Percentiles rank a stretch among this genome's conserved stretches.
Conservation (phyloP, 2,888 invertebrate genomes). For the Drosophila mettleri region DNA sequence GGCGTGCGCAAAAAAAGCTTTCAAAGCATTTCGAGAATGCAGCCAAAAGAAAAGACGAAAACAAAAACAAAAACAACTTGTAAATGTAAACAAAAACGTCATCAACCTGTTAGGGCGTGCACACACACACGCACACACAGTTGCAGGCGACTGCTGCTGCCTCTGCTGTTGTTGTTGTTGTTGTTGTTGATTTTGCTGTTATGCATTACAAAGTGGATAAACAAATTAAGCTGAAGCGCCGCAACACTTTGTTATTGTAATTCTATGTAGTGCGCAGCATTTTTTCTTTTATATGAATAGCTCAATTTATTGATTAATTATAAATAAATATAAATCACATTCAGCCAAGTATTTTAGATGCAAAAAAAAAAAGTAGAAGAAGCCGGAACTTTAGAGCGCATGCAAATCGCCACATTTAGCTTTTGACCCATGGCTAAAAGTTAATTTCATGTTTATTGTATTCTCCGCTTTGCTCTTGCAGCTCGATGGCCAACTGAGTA, state of each 20-base stretch:
- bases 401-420: slow-evolving; percentile 32
- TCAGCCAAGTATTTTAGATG: neutral
- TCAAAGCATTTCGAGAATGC: slow-evolving; percentile 37
- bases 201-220: slow-evolving; percentile 55
- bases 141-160: slow-evolving; percentile 8
- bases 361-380: neutral
- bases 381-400: slow-evolving; percentile 32
- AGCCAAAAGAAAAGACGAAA: neutral
- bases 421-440: slow-evolving; percentile 24
- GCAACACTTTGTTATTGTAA: slow-evolving; percentile 27
- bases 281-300: slow-evolving; percentile 6
- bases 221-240: slow-evolving; percentile 68
- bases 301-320: neutral
- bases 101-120: slow-evolving; percentile 44
- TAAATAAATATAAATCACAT: neutral
- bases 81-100: slow-evolving; percentile 74
- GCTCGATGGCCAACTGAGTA: slow-evolving; percentile 73
- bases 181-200: slow-evolving; percentile 28
- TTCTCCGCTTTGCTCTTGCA: slow-evolving; percentile 41
- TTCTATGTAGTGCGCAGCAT: slow-evolving; percentile 22
- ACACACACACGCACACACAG: slow-evolving; percentile 4
- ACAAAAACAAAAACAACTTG: slow-evolving; percentile 13
- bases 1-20: slow-evolving; percentile 35
- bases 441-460: slow-evolving; percentile 21
- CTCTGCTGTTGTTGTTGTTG: slow-evolving; percentile 24